Evolutionary conservation across 1,140 invertebrate genomes (phyloP).

Genomic region (Ectropis grisescens): DNA sequence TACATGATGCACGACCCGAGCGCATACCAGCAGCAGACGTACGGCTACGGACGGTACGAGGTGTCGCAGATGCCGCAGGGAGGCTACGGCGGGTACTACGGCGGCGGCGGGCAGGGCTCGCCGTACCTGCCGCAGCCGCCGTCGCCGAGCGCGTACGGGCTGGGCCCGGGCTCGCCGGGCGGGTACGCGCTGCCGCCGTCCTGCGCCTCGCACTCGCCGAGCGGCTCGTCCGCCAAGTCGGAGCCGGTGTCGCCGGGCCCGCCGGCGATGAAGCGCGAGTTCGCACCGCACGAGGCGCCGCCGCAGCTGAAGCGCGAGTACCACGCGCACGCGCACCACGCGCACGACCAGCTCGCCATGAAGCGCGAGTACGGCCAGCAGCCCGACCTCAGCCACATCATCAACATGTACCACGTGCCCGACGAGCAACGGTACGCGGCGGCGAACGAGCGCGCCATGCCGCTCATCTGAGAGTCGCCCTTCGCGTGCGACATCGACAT

Average conservation of each 20-base stretch:
- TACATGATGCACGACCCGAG: constrained; percentile 87
- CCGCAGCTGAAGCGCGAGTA: constrained; percentile 82
- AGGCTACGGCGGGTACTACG: constrained; percentile 89
- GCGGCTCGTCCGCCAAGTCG: constrained; percentile 85
- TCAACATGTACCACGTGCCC: constrained; percentile 75
- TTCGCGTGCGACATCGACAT: constrained; percentile 72
- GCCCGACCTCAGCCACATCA: constrained; percentile 73
- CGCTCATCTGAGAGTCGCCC: constrained; percentile 70
- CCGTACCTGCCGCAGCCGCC: constrained; percentile 74
- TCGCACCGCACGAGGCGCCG: constrained; percentile 73
- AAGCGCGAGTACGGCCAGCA: constrained; percentile 79
- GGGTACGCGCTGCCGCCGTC: constrained; percentile 75
- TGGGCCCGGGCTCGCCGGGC: constrained; percentile 76
- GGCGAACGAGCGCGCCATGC: constrained; percentile 61
- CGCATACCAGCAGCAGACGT: constrained; percentile 83
- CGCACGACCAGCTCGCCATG: constrained; percentile 71
- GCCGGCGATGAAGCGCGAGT: constrained; percentile 78
- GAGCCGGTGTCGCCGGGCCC: constrained; percentile 84
- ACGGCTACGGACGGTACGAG: constrained; percentile 83
- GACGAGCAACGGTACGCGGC: constrained; percentile 67
- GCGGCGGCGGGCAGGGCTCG: constrained; percentile 75
- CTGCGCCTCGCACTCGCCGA: constrained; percentile 81
- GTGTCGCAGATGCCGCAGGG: constrained; percentile 86
- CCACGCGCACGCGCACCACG: constrained; percentile 81
- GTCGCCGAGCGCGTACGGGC: constrained; percentile 75